A percentile compares a stretch with the other conserved stretches of the same genome.
Evolutionary conservation across 2,797 vertebrate species (phyloP).

Genomic region (Rhinatrema bivittatum): DNA sequence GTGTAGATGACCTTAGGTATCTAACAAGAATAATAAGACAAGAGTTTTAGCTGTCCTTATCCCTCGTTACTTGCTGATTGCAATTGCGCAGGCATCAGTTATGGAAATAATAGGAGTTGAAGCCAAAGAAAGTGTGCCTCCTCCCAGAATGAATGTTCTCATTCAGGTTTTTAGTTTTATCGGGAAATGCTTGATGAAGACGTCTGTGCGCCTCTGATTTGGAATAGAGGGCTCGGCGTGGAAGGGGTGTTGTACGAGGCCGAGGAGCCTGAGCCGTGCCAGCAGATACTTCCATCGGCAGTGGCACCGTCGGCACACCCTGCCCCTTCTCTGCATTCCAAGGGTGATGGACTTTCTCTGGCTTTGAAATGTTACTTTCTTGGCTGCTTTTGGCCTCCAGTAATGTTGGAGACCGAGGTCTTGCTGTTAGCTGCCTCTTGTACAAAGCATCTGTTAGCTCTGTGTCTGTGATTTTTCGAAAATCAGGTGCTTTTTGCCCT

Average conservation of each 20-base stretch:
- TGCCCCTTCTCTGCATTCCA: background rate
- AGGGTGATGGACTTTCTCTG: slow-evolving; percentile 15
- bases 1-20: too few relatives aligned
- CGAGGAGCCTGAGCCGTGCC: slow-evolving; percentile 5
- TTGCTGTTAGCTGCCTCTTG: slow-evolving; percentile 20
- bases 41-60: too few relatives aligned
- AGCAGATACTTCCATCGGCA: too few relatives aligned
- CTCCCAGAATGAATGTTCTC: slow-evolving; percentile 50
- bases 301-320: too few relatives aligned
- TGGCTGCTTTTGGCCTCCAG: too few relatives aligned
- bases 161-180: slow-evolving; percentile 53
- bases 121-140: slow-evolving; percentile 61
- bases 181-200: slow-evolving; percentile 41
- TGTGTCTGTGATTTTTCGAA: slow-evolving; percentile 37
- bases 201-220: slow-evolving; percentile 46
- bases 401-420: background rate
- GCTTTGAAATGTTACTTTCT: slow-evolving; percentile 16
- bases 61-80: too few relatives aligned
- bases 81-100: slow-evolving; percentile 42
- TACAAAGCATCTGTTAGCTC: slow-evolving; percentile 29
- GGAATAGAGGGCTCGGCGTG: slow-evolving; percentile 62
- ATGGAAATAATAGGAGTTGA: slow-evolving; percentile 63
- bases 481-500: background rate
- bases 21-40: too few relatives aligned
- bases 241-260: slow-evolving; percentile 25